Evolutionary conservation across 2,888 invertebrate genomes (phyloP).

Genomic region (Pseudoips prasinana): DNA sequence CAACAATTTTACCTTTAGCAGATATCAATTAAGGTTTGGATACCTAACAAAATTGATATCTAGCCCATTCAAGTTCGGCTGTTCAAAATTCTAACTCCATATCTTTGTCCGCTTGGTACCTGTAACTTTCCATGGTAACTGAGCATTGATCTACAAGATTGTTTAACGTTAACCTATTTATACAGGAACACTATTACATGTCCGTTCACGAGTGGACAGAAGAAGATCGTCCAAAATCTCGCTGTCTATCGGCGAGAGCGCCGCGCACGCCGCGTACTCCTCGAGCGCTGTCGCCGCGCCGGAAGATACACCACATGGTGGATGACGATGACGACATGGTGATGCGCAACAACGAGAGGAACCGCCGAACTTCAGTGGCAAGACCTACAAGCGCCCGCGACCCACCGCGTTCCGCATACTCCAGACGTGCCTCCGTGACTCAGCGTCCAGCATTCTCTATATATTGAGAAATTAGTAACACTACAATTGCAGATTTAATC

Average conservation of each 20-base stretch:
- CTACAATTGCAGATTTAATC: slow-evolving; percentile 17
- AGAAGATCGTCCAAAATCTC: slow-evolving; percentile 57
- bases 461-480: slow-evolving; percentile 42
- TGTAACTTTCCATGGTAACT: no score
- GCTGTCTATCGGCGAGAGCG: slow-evolving; percentile 64
- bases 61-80: no score
- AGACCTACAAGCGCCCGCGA: slow-evolving; percentile 64
- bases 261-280: slow-evolving; percentile 56
- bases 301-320: slow-evolving; percentile 36
- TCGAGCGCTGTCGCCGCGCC: slow-evolving; percentile 51
- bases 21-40: no score
- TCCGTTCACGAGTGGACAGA: slow-evolving; percentile 62
- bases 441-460: slow-evolving; percentile 72
- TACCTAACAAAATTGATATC: no score
- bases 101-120: no score
- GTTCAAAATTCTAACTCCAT: no score
- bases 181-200: slow-evolving; percentile 64
- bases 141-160: no score
- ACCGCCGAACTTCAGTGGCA: slow-evolving; percentile 52
- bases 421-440: slow-evolving; percentile 60
- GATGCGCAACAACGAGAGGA: slow-evolving; percentile 57
- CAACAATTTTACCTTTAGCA: no score
- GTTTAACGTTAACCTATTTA: slow-evolving; percentile 13
- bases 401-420: slow-evolving; percentile 52
- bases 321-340: slow-evolving; percentile 46